A percentile compares a stretch with the other conserved stretches of the same genome.
Evolutionary conservation across 1,140 invertebrate species (phyloP).

Genomic region (Muscidifurax raptorellus): DNA sequence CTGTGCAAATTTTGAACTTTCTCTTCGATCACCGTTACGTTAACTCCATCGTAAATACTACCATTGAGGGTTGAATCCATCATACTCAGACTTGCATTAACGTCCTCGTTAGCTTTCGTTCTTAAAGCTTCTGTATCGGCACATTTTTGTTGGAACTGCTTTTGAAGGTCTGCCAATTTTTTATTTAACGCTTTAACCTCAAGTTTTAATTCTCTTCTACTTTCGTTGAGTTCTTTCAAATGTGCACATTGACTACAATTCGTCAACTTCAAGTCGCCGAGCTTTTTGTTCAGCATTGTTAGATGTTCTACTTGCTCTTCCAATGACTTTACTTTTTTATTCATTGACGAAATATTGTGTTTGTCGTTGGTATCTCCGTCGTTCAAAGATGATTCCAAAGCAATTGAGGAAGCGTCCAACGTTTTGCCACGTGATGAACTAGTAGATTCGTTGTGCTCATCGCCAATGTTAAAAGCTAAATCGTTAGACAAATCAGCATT

Average conservation of each 20-base stretch:
- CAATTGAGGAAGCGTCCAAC: neutral
- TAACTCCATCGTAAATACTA: conserved; percentile 51
- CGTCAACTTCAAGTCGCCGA: conserved; percentile 60
- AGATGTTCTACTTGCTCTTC: conserved; percentile 56
- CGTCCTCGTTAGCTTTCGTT: conserved; percentile 59
- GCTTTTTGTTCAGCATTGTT: conserved; percentile 57
- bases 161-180: conserved; percentile 60
- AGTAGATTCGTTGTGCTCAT: conserved; percentile 42
- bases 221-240: conserved; percentile 59
- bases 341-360: conserved; percentile 52
- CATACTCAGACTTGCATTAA: conserved; percentile 56
- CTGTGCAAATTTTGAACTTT: conserved; percentile 54
- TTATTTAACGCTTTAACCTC: conserved; percentile 61
- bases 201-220: conserved; percentile 57
- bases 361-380: neutral
- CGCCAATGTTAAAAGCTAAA: conserved; percentile 26
- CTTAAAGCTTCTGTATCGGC: conserved; percentile 56
- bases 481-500: conserved; percentile 49
- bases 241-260: conserved; percentile 61
- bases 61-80: conserved; percentile 51
- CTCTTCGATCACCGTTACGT: conserved; percentile 59
- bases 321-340: conserved; percentile 51
- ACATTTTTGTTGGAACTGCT: conserved; percentile 61
- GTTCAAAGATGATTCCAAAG: neutral
- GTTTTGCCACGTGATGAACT: neutral